These are phyloP conservation scores for Cryptotermes secundus DNA, from an alignment of 1,140 invertebrate species.

Conservation along the genomic window DNA sequence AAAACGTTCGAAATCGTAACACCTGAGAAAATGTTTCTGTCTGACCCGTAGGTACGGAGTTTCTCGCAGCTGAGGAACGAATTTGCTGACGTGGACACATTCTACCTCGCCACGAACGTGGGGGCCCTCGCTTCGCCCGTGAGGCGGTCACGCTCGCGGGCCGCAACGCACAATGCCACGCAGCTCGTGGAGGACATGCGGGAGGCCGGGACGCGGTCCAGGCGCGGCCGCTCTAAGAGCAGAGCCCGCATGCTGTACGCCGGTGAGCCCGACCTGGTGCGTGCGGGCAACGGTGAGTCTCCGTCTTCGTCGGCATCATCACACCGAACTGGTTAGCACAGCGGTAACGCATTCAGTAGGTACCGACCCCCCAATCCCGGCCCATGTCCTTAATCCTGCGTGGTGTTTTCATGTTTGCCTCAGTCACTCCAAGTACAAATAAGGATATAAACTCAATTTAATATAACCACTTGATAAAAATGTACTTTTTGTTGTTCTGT, in stretches of 20 bases:
- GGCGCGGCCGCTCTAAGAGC: constrained; percentile 74
- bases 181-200: constrained; percentile 31
- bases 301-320: not conserved
- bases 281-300: constrained; percentile 21
- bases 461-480: too few relatives aligned
- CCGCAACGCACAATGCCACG: constrained; percentile 31
- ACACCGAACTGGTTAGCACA: too few relatives aligned
- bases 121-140: constrained; percentile 60
- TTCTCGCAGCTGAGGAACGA: constrained; percentile 90
- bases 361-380: too few relatives aligned
- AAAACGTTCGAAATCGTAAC: too few relatives aligned
- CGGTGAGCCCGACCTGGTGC: not conserved
- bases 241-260: constrained; percentile 75
- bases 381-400: too few relatives aligned
- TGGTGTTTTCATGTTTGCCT: too few relatives aligned
- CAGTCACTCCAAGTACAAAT: too few relatives aligned
- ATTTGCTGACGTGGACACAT: constrained; percentile 86
- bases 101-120: constrained; percentile 68
- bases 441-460: too few relatives aligned
- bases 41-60: constrained; percentile 69
- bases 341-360: too few relatives aligned
- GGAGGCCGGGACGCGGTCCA: not conserved
- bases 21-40: too few relatives aligned
- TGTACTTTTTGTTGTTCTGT: too few relatives aligned
- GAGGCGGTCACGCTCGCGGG: constrained; percentile 67